A percentile compares a stretch with the other conserved stretches of the same genome.
These are phyloP conservation scores for Seison nebaliae DNA, from an alignment of 1,140 invertebrate species.

Conservation along the genomic window DNA sequence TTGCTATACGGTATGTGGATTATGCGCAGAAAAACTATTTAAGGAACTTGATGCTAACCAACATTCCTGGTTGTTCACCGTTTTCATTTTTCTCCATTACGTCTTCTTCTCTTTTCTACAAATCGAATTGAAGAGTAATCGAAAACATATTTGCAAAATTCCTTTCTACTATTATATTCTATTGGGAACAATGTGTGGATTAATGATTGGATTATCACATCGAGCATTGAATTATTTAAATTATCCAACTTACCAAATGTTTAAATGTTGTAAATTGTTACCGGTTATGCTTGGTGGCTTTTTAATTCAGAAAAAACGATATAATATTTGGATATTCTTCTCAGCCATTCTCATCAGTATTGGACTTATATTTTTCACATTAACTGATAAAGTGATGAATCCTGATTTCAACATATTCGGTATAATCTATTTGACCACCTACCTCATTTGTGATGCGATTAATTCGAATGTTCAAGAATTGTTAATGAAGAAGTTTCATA, in stretches of 20 bases:
- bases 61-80: too few relatives aligned
- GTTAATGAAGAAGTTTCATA: too few relatives aligned
- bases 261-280: constrained; percentile 66
- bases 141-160: constrained; percentile 38
- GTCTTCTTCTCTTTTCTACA: neutral
- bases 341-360: constrained; percentile 61
- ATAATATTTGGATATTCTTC: constrained; percentile 49
- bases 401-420: constrained; percentile 50
- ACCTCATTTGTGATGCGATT: constrained; percentile 61
- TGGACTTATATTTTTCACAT: constrained; percentile 63
- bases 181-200: constrained; percentile 55
- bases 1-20: too few relatives aligned
- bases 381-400: constrained; percentile 61
- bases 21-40: too few relatives aligned
- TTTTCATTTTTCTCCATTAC: neutral
- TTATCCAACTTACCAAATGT: constrained; percentile 42
- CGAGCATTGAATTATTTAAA: constrained; percentile 74
- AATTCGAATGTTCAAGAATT: constrained; percentile 91
- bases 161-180: constrained; percentile 50
- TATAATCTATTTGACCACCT: constrained; percentile 55
- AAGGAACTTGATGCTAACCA: too few relatives aligned
- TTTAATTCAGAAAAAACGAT: constrained; percentile 59
- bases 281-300: constrained; percentile 71
- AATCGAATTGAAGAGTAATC: neutral
- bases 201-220: constrained; percentile 83